Conservation (phyloP, 2,113 vertebrate species). For the Cyphomyrus discorhynchus region DNA sequence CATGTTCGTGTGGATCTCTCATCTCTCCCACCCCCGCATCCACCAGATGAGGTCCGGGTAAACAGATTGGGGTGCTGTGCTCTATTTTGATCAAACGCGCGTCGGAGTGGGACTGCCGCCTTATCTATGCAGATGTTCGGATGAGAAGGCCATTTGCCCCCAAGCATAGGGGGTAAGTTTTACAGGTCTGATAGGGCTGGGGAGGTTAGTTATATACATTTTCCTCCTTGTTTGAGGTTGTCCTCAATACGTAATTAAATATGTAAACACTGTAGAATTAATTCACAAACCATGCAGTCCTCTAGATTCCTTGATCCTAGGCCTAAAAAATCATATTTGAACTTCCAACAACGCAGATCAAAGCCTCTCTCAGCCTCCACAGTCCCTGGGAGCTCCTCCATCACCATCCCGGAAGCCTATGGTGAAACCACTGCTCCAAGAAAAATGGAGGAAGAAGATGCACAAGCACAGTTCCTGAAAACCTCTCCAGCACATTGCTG, state of each 20-base stretch:
- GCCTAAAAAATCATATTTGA: not conserved
- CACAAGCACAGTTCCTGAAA: not conserved
- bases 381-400: not conserved
- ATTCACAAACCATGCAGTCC: not conserved
- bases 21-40: not conserved
- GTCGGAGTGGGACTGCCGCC: not conserved
- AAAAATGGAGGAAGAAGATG: not conserved
- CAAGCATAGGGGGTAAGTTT: not conserved
- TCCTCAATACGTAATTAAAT: not conserved
- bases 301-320: not conserved
- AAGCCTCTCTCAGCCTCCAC: not conserved
- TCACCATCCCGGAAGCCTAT: not conserved
- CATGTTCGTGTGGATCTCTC: not conserved
- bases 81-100: not conserved
- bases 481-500: not conserved
- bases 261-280: not conserved
- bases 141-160: not conserved
- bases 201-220: not conserved
- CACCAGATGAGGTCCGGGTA: not conserved
- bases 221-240: not conserved
- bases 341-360: not conserved
- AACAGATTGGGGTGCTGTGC: constrained; percentile 10
- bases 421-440: not conserved
- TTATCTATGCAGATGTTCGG: not conserved
- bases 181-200: not conserved